phyloP scores from a whole-genome alignment of 1,140 invertebrate genomes.

The Agrilus planipennis region DNA sequence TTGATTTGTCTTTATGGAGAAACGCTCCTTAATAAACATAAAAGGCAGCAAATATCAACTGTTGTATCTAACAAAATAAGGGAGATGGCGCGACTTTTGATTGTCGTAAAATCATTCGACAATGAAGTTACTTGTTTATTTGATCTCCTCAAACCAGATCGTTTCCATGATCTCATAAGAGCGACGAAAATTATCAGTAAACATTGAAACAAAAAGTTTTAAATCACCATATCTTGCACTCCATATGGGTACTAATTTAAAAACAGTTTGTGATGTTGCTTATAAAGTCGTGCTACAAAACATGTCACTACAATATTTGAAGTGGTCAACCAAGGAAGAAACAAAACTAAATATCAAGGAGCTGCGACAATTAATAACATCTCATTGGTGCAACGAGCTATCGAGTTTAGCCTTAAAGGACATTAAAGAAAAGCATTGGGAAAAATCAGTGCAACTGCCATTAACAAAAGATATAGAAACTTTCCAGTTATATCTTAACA shows the following conservation, averaged over 20 bases:
- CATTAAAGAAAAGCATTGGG: constrained; percentile 14
- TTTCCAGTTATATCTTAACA: constrained; percentile 8
- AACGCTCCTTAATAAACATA: constrained; percentile 14
- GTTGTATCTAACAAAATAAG: constrained; percentile 15
- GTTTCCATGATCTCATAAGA: constrained; percentile 9
- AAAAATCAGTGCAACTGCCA: constrained; percentile 14
- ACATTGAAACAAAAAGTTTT: constrained; percentile 11
- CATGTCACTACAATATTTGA: constrained; percentile 6
- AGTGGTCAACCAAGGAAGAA: constrained; percentile 4
- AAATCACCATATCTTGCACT: constrained; percentile 13
- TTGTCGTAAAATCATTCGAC: constrained; percentile 7
- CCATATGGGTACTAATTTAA: constrained; percentile 15
- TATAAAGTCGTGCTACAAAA: constrained; percentile 14
- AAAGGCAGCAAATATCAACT: constrained; percentile 13
- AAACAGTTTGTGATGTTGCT: constrained; percentile 14
- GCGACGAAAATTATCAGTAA: constrained; percentile 15
- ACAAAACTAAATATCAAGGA: constrained; percentile 9
- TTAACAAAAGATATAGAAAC: constrained; percentile 12
- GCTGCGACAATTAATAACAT: constrained; percentile 11
- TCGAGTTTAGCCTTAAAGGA: constrained; percentile 14
- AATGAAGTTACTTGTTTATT: constrained; percentile 7
- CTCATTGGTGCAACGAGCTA: constrained; percentile 9
- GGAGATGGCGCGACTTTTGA: constrained; percentile 15
- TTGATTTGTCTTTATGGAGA: constrained; percentile 17
- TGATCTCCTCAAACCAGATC: constrained; percentile 13